Conservation (phyloP, 2,797 vertebrate species). For the Myotis vivesi region DNA sequence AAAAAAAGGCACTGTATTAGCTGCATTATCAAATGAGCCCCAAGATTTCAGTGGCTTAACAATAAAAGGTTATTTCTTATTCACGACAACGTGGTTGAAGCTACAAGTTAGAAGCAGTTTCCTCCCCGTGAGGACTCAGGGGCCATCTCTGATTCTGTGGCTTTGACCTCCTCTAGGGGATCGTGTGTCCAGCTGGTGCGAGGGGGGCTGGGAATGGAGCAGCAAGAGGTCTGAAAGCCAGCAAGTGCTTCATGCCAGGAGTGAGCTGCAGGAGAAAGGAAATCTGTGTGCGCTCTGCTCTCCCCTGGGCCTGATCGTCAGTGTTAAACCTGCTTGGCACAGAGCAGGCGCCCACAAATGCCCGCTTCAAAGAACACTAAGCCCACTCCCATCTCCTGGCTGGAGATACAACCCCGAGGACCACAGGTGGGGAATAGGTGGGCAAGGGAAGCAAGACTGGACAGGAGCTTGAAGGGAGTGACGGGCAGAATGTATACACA, state of each 20-base stretch:
- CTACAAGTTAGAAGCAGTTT: not conserved
- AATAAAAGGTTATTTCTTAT: not conserved
- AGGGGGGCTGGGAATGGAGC: not conserved
- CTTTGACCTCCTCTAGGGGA: not conserved
- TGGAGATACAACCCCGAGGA: not conserved
- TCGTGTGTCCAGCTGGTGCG: not conserved
- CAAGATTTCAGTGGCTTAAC: not conserved
- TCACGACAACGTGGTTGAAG: not conserved
- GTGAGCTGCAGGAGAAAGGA: not conserved
- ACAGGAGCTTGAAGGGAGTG: not conserved
- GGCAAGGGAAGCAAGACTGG: not conserved
- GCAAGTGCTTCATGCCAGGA: not conserved
- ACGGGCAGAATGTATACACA: not conserved
- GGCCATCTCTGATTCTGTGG: not conserved
- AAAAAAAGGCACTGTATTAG: not conserved
- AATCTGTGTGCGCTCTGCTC: no score
- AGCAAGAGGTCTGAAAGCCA: not conserved
- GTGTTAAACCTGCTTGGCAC: not conserved
- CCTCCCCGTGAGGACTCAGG: not conserved
- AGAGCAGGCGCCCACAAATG: not conserved
- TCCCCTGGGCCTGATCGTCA: not conserved
- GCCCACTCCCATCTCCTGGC: not conserved
- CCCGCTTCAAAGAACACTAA: not conserved
- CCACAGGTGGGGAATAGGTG: not conserved
- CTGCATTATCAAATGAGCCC: not conserved